Base-by-base conservation (phyloP, 1,140 invertebrate species). In the Drusus annulatus region DNA sequence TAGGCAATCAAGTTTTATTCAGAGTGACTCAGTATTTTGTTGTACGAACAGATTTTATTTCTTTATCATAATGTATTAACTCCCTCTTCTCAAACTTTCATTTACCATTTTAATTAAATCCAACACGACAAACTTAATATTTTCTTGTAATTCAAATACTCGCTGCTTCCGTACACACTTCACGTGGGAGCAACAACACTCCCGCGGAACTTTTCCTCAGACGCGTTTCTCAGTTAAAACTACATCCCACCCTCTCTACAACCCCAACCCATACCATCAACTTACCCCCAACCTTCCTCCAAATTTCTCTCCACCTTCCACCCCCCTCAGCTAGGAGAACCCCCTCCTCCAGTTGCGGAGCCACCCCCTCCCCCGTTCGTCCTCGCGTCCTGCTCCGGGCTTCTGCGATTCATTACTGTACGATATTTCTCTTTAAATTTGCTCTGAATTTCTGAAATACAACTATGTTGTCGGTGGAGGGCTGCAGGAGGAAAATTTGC, bases 381-480 rank as follows among this genome's bases (percentile, higher is more conserved):
- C 17, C 75, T 31, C 25, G 73, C 51, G 36, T 19, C 62, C 63
- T 36, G 25, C 74, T 19, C 71, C 58, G 36, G 68, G 68, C 78
- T 71, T 80, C 76, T 80, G 65, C 82, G 79, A 83, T 83, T 83
- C 82, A 83, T 83, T 83, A 83, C 82, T 77, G 71, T 62, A 80
- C 80, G 73, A 83, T 83, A 83, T 83, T 83, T 83, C 82, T 83
- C 82, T 83, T 83, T 79, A 83, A 83, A 83, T 83, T 83, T 83
- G 82, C 82, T 83, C 82, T 79, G 78, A 83, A 77, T 83, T 83
- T 28, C 79, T 81, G 82, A 83, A 83, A 83, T 81, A 83, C 73
- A 76, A 62, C 78, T 82, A 75, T 82, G 81, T 82, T 79, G 81
- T 79, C 78, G 81, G 76, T 45, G 36, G 52, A 50, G 8, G 75